A percentile compares a stretch with the other conserved stretches of the same genome.
phyloP scores from a whole-genome alignment of 2,113 vertebrate genomes.

The Meriones unguiculatus region DNA sequence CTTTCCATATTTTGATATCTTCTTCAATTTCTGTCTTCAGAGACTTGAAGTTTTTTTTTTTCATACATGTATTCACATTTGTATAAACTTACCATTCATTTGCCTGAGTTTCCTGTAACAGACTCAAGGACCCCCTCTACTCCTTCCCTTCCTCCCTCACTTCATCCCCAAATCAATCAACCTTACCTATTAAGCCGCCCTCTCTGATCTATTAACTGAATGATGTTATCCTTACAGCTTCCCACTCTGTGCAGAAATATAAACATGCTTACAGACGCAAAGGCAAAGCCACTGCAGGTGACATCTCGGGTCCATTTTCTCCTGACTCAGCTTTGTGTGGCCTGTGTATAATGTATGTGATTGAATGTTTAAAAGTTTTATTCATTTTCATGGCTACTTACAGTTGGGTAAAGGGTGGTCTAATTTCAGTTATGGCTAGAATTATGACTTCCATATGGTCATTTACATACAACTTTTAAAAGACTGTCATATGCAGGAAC shows the following conservation, averaged over 20 bases:
- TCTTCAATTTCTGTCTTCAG: too few species aligned
- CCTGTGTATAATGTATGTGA: not conserved
- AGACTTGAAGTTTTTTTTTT: too few species aligned
- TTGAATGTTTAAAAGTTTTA: not conserved
- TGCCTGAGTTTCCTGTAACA: not conserved
- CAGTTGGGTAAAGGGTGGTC: not conserved
- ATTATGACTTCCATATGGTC: not conserved
- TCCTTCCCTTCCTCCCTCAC: too few species aligned
- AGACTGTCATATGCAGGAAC: not conserved
- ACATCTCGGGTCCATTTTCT: not conserved
- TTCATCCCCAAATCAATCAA: not conserved
- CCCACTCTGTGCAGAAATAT: not conserved
- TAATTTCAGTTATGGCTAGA: not conserved
- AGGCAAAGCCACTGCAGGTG: not conserved
- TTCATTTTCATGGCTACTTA: not conserved
- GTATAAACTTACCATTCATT: not conserved
- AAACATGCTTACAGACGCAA: not conserved
- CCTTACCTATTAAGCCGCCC: not conserved
- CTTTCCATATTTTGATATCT: too few species aligned
- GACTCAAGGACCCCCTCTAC: not conserved
- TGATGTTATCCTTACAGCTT: not conserved
- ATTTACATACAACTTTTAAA: not conserved
- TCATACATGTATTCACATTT: too few species aligned
- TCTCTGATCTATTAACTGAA: not conserved
- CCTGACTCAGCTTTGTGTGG: not conserved